These are phyloP conservation scores for Tetranychus truncatus DNA, from an alignment of 2,888 invertebrate species.

Conservation along the genomic window DNA sequence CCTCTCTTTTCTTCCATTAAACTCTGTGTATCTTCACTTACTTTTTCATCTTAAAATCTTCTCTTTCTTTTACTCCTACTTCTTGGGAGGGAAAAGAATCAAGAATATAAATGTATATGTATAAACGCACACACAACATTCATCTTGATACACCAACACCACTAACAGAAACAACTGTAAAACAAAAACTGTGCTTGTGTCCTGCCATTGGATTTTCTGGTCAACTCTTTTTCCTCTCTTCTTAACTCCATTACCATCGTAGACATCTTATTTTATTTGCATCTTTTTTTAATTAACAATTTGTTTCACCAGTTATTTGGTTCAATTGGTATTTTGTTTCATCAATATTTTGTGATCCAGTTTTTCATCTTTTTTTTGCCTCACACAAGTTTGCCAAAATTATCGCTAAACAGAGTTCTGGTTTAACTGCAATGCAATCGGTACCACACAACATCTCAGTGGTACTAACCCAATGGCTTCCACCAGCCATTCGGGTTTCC, in stretches of 20 bases:
- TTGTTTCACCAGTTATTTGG: no score
- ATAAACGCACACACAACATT: neutral
- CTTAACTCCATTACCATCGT: no score
- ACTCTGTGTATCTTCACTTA: no score
- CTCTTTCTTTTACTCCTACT: no score
- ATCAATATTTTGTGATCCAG: neutral
- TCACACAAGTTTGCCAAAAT: neutral
- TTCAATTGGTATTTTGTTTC: no score
- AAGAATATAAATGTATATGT: no score
- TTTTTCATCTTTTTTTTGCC: neutral
- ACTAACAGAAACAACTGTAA: neutral
- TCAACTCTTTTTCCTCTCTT: neutral
- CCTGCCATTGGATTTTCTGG: neutral
- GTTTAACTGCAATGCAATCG: neutral
- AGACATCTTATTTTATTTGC: no score
- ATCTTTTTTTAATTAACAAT: no score
- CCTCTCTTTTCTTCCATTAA: neutral
- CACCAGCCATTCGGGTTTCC: slow-evolving; percentile 25
- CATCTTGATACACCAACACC: neutral
- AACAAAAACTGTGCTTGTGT: neutral
- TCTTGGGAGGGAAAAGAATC: no score
- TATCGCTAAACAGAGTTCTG: neutral
- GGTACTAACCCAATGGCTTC: slow-evolving; percentile 25
- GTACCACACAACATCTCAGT: slow-evolving; percentile 24
- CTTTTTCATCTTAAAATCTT: no score